Evolutionary conservation across 2,113 vertebrate genomes (phyloP).

Genomic region (Buteo buteo): DNA sequence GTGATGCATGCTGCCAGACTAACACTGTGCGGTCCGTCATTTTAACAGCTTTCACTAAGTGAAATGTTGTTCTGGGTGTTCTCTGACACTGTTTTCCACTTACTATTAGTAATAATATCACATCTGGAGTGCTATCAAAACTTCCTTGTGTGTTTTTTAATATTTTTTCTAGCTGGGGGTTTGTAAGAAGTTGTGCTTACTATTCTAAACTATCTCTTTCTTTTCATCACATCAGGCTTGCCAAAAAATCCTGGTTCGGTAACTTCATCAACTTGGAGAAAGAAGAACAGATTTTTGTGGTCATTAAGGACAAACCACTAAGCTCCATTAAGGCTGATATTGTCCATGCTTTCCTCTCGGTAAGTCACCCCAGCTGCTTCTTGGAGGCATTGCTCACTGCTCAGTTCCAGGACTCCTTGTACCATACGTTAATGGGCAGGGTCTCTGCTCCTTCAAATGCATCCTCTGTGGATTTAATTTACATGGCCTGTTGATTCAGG

Average conservation of each 20-base stretch:
- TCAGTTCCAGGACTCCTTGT: neutral
- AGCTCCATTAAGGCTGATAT: constrained; percentile 99
- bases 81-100: neutral
- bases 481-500: neutral
- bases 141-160: neutral
- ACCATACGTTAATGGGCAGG: neutral
- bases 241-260: constrained; percentile 99
- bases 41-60: neutral
- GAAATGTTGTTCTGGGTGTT: neutral
- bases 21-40: neutral
- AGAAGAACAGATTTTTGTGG: constrained; percentile 98
- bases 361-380: constrained; percentile 69
- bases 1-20: neutral
- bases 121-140: neutral
- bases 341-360: constrained; percentile 97
- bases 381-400: neutral
- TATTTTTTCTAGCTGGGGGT: neutral
- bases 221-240: constrained; percentile 80
- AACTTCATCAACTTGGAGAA: constrained; percentile 99
- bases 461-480: neutral
- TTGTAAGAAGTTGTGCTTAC: neutral
- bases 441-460: neutral
- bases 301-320: constrained; percentile 96
- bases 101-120: neutral
- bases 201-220: neutral